These are phyloP conservation scores for Archilochus colubris DNA, from an alignment of 2,113 vertebrate genomes.

Conservation along the genomic window DNA sequence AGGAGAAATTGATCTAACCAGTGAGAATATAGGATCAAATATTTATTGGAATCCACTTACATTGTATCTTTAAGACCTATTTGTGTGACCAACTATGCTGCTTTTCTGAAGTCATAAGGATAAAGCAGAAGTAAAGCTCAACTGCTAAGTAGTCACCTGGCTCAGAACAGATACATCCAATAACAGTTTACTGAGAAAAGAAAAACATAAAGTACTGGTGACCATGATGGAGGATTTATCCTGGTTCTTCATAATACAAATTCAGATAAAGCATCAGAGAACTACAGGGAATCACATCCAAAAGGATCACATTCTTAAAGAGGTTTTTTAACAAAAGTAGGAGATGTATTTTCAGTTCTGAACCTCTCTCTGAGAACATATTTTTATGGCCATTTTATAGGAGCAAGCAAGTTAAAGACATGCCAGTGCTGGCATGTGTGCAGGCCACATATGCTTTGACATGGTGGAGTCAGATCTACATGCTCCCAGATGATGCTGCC, in stretches of 20 bases:
- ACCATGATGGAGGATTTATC: not conserved
- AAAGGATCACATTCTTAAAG: not conserved
- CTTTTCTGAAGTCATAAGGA: not conserved
- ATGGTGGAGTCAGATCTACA: not conserved
- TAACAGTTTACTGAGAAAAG: not conserved
- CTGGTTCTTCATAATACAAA: not conserved
- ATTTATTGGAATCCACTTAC: not conserved
- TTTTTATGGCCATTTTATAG: not conserved
- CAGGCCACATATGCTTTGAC: fast-evolving
- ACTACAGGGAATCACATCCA: not conserved
- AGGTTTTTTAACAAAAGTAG: not conserved
- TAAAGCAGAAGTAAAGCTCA: not conserved
- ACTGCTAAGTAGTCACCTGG: not conserved
- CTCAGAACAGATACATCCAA: not conserved
- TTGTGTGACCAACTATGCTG: not conserved
- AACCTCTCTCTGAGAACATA: not conserved
- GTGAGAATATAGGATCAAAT: not conserved
- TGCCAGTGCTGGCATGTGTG: fast-evolving
- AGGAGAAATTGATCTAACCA: not conserved
- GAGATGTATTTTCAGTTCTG: not conserved
- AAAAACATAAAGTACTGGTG: not conserved
- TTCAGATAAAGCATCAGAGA: not conserved
- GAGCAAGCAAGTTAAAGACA: not conserved
- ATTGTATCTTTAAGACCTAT: not conserved
- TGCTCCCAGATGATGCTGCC: not conserved